Evolutionary conservation across 2,888 invertebrate species (phyloP).

Genomic region (Anarsia innoxiella): DNA sequence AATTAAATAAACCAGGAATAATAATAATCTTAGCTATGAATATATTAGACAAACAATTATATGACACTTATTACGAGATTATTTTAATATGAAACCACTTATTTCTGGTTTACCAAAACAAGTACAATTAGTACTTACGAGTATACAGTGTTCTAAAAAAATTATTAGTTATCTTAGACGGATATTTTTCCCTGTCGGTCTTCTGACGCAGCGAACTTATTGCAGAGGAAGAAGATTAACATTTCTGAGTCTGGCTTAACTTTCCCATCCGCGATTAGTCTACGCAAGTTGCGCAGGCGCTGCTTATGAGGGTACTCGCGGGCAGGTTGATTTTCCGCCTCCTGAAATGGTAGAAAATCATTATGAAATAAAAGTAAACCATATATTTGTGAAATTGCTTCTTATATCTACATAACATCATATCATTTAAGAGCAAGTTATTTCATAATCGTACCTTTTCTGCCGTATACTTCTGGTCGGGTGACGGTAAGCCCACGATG

Average conservation of each 20-base stretch:
- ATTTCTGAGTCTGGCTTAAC: slow-evolving; percentile 65
- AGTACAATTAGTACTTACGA: too few relatives aligned
- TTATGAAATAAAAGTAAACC: neutral
- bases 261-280: slow-evolving; percentile 61
- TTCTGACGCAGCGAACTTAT: slow-evolving; percentile 66
- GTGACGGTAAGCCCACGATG: slow-evolving; percentile 48
- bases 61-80: too few relatives aligned
- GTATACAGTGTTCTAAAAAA: neutral
- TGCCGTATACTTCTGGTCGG: slow-evolving; percentile 27
- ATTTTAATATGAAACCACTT: too few relatives aligned
- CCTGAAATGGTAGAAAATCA: slow-evolving; percentile 2
- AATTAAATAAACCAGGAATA: too few relatives aligned
- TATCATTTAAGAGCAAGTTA: too few relatives aligned
- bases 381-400: too few relatives aligned
- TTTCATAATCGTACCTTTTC: too few relatives aligned
- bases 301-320: slow-evolving; percentile 78
- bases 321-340: slow-evolving; percentile 16
- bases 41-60: too few relatives aligned
- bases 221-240: slow-evolving; percentile 69
- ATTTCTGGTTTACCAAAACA: too few relatives aligned
- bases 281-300: slow-evolving; percentile 74
- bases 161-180: slow-evolving; percentile 4
- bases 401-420: too few relatives aligned
- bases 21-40: too few relatives aligned
- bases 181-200: slow-evolving; percentile 44